Evolutionary conservation across 2,113 vertebrate species (phyloP), one percentile per base, ranked within the genome.

Genomic region (Eidolon helvum): DNA sequence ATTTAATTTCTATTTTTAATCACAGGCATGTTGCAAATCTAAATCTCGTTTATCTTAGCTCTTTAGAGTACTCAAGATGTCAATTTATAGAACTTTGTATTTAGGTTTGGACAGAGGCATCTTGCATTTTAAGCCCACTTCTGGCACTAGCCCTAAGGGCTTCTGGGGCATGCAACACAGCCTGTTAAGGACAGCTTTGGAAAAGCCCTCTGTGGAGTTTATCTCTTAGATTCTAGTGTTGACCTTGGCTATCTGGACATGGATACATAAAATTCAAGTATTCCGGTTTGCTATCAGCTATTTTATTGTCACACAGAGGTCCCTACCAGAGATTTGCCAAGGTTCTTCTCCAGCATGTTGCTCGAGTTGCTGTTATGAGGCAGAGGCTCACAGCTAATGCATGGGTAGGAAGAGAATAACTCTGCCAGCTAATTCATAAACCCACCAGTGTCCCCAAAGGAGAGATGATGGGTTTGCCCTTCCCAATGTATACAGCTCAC

Each of bases 1-100:
- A 50, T 83, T 88, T 85, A 45, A 35, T 65, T 66, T 94, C 94
- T 94, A 77, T 89, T 94, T 97, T 93, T 82, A 93, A 86, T 82
- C 77, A 77, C 30, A 85, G 50, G 35, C 45, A 71, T 72, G 75
- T 78, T 68, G 18, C 12, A 28, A 74, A 24, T 94, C 71, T 48
- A 65, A 66, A 86, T 55, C 69, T 87, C 28, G 5, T 63, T 71
- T 96, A 24, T 65, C 45, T 86, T 57, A 95, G 85, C 45, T 83
- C 78, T 38, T 89, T 43, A 24, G 40, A 45, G 40, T 15, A 66
- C 65, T 71, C 48, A 45, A 77, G 50, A 33, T 45, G 69, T 75
- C 79, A 83, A n/a, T 84, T 71, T 90, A 85, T 85, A 91, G 92
- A 66, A 74, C n/a, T 59, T 82, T 69, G 21, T 45, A 10, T 71